Percentiles rank a stretch among this genome's conserved stretches.
Evolutionary conservation across 2,888 invertebrate genomes (phyloP).

Genomic region (Mamestra brassicae): DNA sequence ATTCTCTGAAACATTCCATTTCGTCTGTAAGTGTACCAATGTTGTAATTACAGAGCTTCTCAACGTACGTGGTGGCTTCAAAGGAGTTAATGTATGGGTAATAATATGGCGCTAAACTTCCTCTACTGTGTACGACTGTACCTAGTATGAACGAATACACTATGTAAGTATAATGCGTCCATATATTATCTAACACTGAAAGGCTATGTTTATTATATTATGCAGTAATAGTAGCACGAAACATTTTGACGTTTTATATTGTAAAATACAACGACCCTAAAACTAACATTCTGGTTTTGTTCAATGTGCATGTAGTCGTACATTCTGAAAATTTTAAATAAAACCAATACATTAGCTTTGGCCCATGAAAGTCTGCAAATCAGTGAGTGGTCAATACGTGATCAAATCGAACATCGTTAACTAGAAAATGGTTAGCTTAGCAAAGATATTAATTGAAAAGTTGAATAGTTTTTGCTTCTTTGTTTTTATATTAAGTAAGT

Average conservation of each 20-base stretch:
- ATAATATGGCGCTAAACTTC: slow-evolving; percentile 52
- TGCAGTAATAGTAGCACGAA: neutral
- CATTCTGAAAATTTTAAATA: neutral
- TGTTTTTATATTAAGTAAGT: too few species aligned
- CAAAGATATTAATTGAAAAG: too few species aligned
- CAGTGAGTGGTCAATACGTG: too few species aligned
- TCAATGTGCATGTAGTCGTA: neutral
- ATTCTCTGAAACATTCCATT: slow-evolving; percentile 58
- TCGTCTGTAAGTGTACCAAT: slow-evolving; percentile 60
- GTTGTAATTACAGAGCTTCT: slow-evolving; percentile 59
- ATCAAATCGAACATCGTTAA: too few species aligned
- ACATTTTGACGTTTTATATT: neutral
- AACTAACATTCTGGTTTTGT: neutral
- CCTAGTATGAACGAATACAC: neutral
- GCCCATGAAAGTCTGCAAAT: too few species aligned
- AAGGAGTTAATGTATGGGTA: slow-evolving; percentile 51
- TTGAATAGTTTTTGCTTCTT: too few species aligned
- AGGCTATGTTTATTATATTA: neutral
- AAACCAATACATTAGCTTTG: neutral
- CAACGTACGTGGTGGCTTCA: slow-evolving; percentile 41
- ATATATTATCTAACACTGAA: neutral
- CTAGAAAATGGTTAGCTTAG: too few species aligned
- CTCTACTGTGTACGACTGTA: slow-evolving; percentile 15
- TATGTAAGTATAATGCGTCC: neutral
- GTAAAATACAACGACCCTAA: neutral